Conservation (phyloP, 2,888 invertebrate species). For the Eumerus sabulonum region DNA sequence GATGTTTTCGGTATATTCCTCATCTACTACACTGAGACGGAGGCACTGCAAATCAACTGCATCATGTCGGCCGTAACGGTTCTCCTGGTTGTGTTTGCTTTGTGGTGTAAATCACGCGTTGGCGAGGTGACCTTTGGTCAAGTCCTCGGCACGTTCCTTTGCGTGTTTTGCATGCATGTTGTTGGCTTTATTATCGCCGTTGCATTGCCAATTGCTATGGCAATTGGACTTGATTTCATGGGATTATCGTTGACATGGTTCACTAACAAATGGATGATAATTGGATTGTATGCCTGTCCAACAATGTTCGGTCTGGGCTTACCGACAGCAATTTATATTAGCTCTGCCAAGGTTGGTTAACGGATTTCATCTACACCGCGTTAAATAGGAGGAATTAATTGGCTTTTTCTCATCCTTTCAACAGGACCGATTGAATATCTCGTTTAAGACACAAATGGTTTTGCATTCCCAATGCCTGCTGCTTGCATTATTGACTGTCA, state of each 20-base stretch:
- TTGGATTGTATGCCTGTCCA: constrained; percentile 77
- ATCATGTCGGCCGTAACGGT: constrained; percentile 77
- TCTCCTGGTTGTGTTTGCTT: constrained; percentile 71
- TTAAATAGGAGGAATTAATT: neutral
- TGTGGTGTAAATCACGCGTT: constrained; percentile 73
- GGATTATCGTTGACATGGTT: constrained; percentile 82
- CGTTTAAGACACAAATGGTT: constrained; percentile 75
- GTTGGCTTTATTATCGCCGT: constrained; percentile 73
- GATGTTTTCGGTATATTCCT: constrained; percentile 86
- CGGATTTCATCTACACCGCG: neutral
- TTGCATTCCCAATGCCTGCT: constrained; percentile 76
- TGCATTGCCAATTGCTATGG: constrained; percentile 75
- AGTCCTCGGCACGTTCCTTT: constrained; percentile 71
- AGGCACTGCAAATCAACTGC: constrained; percentile 77
- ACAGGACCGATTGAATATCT: constrained; percentile 49
- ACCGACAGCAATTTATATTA: constrained; percentile 73
- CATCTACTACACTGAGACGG: constrained; percentile 82
- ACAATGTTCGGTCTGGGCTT: constrained; percentile 74
- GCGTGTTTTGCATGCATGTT: constrained; percentile 73
- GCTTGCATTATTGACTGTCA: constrained; percentile 71
- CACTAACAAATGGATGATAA: constrained; percentile 80
- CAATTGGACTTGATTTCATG: constrained; percentile 76
- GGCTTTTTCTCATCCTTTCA: neutral
- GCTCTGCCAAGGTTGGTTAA: constrained; percentile 70
- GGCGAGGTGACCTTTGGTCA: constrained; percentile 71